Evolutionary conservation across 35 echinoderm and acorn worm species (phyloP).

Genomic region (Nesometra sesokonis): DNA sequence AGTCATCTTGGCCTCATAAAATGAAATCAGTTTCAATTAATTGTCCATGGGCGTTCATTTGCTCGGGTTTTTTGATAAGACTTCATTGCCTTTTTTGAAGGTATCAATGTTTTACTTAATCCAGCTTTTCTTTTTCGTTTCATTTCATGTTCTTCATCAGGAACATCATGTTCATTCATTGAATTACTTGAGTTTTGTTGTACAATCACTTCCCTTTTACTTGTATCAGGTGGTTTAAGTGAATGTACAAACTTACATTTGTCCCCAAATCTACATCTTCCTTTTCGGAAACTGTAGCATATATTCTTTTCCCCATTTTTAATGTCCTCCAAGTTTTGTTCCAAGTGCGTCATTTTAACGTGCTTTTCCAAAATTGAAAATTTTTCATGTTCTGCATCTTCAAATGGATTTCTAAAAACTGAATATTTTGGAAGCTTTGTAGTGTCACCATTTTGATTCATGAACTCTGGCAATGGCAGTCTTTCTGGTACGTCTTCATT

Average conservation of each 20-base stretch:
- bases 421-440: background rate
- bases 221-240: background rate
- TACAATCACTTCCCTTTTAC: background rate
- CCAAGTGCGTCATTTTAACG: slow-evolving; percentile 11
- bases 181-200: background rate
- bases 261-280: slow-evolving; percentile 27
- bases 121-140: slow-evolving; percentile 34
- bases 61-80: background rate
- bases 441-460: background rate
- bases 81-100: slow-evolving; percentile 32
- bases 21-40: background rate
- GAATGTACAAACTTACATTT: slow-evolving; percentile 38
- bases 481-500: background rate
- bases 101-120: background rate
- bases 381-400: slow-evolving; percentile 32
- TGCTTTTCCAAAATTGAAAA: slow-evolving; percentile 44
- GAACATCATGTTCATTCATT: background rate
- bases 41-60: slow-evolving; percentile 23
- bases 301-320: slow-evolving; percentile 22
- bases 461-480: background rate
- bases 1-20: too few relatives aligned
- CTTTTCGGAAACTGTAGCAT: slow-evolving; percentile 35
- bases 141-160: background rate
- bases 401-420: slow-evolving; percentile 39
- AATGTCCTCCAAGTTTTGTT: background rate